Conservation (phyloP, 2,888 invertebrate genomes). For the Cepaea hortensis region DNA sequence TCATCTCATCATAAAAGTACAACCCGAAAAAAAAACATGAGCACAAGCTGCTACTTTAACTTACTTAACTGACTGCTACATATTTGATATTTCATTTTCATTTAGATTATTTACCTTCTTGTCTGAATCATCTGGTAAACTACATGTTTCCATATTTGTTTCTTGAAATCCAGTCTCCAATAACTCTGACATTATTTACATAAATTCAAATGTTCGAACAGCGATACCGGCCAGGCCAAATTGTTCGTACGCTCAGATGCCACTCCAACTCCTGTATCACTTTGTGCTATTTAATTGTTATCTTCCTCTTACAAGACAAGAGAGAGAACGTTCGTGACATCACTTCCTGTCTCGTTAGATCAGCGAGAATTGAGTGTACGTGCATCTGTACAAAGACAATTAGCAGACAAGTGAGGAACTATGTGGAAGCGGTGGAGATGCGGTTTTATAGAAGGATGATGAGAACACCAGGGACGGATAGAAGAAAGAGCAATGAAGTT, state of each 20-base stretch:
- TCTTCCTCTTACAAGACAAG: too few relatives aligned
- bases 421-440: too few relatives aligned
- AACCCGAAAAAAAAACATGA: too few relatives aligned
- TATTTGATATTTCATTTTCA: too few relatives aligned
- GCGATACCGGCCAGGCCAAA: slow-evolving; percentile 18
- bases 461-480: too few relatives aligned
- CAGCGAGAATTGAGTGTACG: neutral
- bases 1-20: too few relatives aligned
- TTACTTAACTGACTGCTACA: too few relatives aligned
- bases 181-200: slow-evolving; percentile 47
- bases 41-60: too few relatives aligned
- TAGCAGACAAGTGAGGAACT: too few relatives aligned
- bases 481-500: too few relatives aligned
- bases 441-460: too few relatives aligned
- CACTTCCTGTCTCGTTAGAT: slow-evolving; percentile 42
- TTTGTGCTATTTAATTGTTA: slow-evolving; percentile 32
- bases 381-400: too few relatives aligned
- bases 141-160: slow-evolving; percentile 73
- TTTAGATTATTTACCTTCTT: slow-evolving; percentile 63
- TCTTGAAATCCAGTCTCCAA: slow-evolving; percentile 57
- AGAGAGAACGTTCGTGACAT: slow-evolving; percentile 50
- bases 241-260: slow-evolving; percentile 36
- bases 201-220: slow-evolving; percentile 8
- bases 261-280: slow-evolving; percentile 53
- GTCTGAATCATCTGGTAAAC: slow-evolving; percentile 68